phyloP scores from a whole-genome alignment of 1,140 invertebrate species.

The Dinothrombium tinctorium region DNA sequence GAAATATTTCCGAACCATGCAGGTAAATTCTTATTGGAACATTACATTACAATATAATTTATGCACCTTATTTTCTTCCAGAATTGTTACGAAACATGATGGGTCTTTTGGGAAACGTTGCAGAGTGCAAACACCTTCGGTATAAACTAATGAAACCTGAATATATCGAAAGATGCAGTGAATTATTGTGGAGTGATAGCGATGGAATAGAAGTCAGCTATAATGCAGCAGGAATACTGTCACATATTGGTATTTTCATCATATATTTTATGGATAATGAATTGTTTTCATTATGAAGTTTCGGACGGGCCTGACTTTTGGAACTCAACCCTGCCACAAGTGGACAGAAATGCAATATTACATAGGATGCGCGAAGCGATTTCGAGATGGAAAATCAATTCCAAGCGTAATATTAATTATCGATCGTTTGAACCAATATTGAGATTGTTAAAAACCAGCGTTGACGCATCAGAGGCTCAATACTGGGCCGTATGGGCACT shows the following conservation, averaged over 20 bases:
- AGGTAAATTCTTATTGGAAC: constrained; percentile 14
- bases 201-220: constrained; percentile 95
- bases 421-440: constrained; percentile 73
- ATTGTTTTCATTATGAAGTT: constrained; percentile 17
- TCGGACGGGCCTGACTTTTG: constrained; percentile 67
- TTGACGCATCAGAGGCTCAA: constrained; percentile 60
- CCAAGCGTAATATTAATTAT: constrained; percentile 86
- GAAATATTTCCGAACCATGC: constrained; percentile 10
- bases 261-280: neutral
- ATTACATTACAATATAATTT: neutral
- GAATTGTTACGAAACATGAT: constrained; percentile 86
- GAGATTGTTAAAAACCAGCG: constrained; percentile 44
- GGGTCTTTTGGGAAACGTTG: constrained; percentile 70
- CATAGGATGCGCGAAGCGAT: constrained; percentile 51
- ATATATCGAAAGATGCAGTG: constrained; percentile 61
- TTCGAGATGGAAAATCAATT: constrained; percentile 56
- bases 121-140: constrained; percentile 66
- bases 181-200: constrained; percentile 51
- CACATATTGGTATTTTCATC: constrained; percentile 41
- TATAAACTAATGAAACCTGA: constrained; percentile 54
- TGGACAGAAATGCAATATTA: constrained; percentile 48
- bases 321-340: constrained; percentile 25
- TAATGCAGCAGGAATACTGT: constrained; percentile 82
- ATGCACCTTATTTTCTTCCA: constrained; percentile 30
- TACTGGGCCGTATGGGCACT: constrained; percentile 95